Percentiles rank a stretch among this genome's conserved stretches.
These are phyloP conservation scores for Periparus ater DNA, from an alignment of 2,797 vertebrate species.

Conservation along the genomic window DNA sequence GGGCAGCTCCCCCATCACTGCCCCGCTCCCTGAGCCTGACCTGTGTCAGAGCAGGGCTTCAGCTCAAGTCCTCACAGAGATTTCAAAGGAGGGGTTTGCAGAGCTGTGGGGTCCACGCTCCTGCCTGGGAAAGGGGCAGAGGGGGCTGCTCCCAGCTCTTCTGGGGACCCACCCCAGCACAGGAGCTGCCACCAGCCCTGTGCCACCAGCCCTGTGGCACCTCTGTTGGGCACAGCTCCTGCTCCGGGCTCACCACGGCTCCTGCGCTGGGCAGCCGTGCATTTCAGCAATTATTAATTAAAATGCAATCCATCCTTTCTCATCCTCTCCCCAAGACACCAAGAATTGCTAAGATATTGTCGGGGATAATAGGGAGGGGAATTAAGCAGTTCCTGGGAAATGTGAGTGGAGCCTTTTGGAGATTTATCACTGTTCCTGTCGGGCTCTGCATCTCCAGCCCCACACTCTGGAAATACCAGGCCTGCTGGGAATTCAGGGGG, in stretches of 20 bases:
- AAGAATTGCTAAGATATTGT: conserved; percentile 20
- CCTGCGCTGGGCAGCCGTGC: not conserved
- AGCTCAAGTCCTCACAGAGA: not conserved
- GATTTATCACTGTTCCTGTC: not conserved
- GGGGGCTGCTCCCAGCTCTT: not conserved
- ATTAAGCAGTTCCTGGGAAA: conserved; percentile 22
- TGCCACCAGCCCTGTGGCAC: not conserved
- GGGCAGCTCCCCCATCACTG: not conserved
- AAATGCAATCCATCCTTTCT: conserved; percentile 22
- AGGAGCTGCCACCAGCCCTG: not conserved
- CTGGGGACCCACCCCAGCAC: not conserved
- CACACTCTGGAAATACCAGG: not conserved
- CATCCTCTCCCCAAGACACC: not conserved
- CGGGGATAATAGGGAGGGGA: not conserved
- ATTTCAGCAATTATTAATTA: conserved; percentile 38
- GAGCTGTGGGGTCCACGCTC: not conserved
- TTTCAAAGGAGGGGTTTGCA: not conserved
- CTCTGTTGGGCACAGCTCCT: not conserved
- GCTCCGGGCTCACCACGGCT: not conserved
- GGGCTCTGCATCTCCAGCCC: not conserved
- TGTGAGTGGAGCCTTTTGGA: not conserved
- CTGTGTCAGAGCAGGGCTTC: not conserved
- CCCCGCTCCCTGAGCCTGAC: not conserved
- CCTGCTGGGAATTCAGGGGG: not conserved
- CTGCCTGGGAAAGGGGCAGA: not conserved